Percentiles rank a stretch among this genome's conserved stretches.
phyloP scores from a whole-genome alignment of 2,888 invertebrate genomes.

The Agrochola lota region DNA sequence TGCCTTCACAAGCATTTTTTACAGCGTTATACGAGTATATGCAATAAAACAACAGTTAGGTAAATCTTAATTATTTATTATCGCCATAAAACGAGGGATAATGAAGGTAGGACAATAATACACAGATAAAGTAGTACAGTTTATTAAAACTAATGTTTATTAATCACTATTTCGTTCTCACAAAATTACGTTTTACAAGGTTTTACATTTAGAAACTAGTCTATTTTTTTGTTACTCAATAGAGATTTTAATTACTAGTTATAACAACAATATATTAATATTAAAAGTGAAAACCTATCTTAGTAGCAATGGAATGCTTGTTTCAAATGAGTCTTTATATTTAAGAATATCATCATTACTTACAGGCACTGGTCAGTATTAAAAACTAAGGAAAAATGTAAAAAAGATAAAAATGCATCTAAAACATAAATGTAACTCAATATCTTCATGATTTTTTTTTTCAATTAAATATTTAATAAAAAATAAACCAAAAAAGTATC shows the following conservation, averaged over 20 bases:
- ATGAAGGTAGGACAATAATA: conserved; percentile 69
- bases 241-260: conserved; percentile 70
- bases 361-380: conserved; percentile 87
- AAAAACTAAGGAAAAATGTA: conserved; percentile 66
- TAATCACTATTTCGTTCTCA: conserved; percentile 64
- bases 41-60: conserved; percentile 84
- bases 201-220: conserved; percentile 73
- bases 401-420: conserved; percentile 63
- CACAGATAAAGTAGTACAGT: conserved; percentile 72
- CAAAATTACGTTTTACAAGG: conserved; percentile 67
- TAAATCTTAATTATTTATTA: conserved; percentile 81
- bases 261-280: conserved; percentile 69
- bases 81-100: conserved; percentile 74
- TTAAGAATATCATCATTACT: conserved; percentile 88
- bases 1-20: conserved; percentile 72
- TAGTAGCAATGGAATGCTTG: conserved; percentile 67
- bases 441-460: conserved; percentile 46
- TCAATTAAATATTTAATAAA: conserved; percentile 44
- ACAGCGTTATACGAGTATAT: conserved; percentile 80
- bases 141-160: conserved; percentile 75
- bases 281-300: conserved; percentile 72
- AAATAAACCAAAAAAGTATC: conserved; percentile 77
- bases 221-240: conserved; percentile 75
- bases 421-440: conserved; percentile 63
- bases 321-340: conserved; percentile 67